Percentiles rank a stretch among this genome's conserved stretches.
Evolutionary conservation across 2,888 invertebrate genomes (phyloP).

Genomic region (Willowsia nigromaculata): DNA sequence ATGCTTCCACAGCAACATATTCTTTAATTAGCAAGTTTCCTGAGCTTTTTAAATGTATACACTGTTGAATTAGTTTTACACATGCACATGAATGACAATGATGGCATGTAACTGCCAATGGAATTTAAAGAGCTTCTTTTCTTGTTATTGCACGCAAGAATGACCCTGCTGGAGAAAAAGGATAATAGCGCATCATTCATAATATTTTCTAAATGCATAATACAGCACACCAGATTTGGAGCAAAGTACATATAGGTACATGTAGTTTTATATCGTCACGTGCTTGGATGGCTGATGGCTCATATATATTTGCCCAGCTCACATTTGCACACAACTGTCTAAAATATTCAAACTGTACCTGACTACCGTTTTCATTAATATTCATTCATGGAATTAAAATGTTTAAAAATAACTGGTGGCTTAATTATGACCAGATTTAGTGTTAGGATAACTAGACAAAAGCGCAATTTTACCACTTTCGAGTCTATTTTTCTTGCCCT

Average conservation of each 20-base stretch:
- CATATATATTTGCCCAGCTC: background rate
- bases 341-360: conserved; percentile 48
- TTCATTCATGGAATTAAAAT: conserved; percentile 22
- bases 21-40: conserved; percentile 44
- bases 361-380: conserved; percentile 55
- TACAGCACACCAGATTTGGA: too few relatives aligned
- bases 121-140: background rate
- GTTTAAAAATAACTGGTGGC: conserved; percentile 20
- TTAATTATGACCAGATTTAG: background rate
- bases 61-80: background rate
- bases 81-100: conserved; percentile 30
- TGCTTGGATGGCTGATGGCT: background rate
- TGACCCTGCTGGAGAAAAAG: background rate
- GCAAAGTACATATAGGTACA: too few relatives aligned
- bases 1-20: background rate
- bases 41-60: background rate
- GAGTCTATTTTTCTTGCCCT: background rate
- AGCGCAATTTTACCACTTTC: background rate
- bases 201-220: too few relatives aligned
- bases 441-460: conserved; percentile 20
- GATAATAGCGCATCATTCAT: too few relatives aligned
- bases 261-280: background rate
- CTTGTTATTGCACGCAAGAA: background rate
- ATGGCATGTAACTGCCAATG: background rate
- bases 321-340: background rate